These are phyloP conservation scores for Oriolus oriolus DNA, from an alignment of 2,113 vertebrate species.

Conservation along the genomic window DNA sequence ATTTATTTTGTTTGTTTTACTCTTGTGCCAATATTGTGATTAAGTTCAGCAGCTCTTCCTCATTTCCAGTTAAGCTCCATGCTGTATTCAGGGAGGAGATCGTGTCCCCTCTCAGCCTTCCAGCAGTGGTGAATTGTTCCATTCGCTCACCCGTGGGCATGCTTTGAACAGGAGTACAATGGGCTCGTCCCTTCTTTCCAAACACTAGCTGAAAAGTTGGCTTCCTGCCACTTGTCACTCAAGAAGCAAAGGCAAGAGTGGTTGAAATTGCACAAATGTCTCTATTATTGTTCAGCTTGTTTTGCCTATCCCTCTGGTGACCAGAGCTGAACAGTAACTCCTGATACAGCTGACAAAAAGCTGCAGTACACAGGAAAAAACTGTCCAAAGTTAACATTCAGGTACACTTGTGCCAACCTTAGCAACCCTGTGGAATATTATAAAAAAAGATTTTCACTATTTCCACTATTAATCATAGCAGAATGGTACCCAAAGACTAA, in stretches of 20 bases:
- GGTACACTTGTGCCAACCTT: neutral
- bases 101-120: neutral
- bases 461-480: neutral
- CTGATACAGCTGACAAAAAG: neutral
- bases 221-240: conserved; percentile 34
- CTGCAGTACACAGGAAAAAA: neutral
- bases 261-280: neutral
- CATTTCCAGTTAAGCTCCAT: neutral
- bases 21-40: neutral
- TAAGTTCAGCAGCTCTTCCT: neutral
- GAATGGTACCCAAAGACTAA: neutral
- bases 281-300: neutral
- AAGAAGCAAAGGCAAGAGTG: neutral
- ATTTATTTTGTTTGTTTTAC: neutral
- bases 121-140: neutral
- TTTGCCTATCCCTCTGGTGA: conserved; percentile 5
- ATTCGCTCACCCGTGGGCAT: neutral
- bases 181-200: neutral
- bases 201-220: neutral
- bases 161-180: conserved; percentile 5
- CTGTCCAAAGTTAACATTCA: neutral
- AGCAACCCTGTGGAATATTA: neutral
- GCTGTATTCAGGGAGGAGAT: neutral
- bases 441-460: neutral
- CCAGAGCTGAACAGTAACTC: neutral